Evolutionary conservation across 2,113 vertebrate genomes (phyloP).

Genomic region (Elgaria multicarinata): DNA sequence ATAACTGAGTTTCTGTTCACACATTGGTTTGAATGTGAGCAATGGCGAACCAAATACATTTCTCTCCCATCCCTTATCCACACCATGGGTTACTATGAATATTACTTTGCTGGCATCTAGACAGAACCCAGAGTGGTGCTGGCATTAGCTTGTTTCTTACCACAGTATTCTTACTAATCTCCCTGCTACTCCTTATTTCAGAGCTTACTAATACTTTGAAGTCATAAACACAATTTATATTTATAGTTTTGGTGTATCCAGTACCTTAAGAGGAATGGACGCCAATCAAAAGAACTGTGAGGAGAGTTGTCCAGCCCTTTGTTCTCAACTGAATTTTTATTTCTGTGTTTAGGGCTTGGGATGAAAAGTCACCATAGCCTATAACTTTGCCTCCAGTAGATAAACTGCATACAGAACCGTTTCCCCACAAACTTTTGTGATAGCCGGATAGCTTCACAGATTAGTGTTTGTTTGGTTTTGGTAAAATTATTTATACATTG

Average conservation of each 20-base stretch:
- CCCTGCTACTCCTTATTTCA: constrained; percentile 45
- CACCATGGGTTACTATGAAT: background rate
- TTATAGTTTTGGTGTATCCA: too few species aligned
- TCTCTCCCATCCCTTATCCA: too few species aligned
- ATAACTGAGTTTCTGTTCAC: too few species aligned
- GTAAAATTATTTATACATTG: background rate
- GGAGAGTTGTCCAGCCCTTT: rapidly evolving
- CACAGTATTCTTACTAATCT: constrained; percentile 35
- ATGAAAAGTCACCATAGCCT: background rate
- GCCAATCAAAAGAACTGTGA: background rate
- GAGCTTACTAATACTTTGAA: constrained; percentile 10
- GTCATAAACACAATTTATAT: background rate
- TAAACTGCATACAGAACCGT: background rate
- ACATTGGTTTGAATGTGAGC: too few species aligned
- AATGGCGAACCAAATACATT: too few species aligned
- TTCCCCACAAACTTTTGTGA: background rate
- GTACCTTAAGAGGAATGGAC: background rate
- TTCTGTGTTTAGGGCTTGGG: background rate
- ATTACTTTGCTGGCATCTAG: background rate
- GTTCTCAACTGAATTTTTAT: constrained; percentile 27
- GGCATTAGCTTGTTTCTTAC: background rate
- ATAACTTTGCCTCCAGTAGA: background rate
- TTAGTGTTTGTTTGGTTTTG: background rate
- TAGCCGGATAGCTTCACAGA: rapidly evolving
- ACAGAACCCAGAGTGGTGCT: background rate